Conservation (phyloP, 35 echinoderm and acorn worm genomes). For the Apostichopus japonicus region DNA sequence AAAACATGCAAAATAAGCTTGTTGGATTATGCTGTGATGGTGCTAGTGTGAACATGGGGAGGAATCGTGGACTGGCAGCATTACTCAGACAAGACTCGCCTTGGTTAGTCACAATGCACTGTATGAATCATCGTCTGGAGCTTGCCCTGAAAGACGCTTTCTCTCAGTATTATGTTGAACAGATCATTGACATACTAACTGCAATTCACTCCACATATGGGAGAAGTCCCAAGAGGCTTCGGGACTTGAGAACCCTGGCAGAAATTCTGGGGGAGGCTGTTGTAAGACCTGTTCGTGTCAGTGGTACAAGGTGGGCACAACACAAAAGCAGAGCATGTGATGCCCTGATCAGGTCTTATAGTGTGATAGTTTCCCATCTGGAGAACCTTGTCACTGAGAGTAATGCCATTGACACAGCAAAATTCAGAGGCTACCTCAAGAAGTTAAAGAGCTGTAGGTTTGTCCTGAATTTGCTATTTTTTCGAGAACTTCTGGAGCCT, state of each 20-base stretch:
- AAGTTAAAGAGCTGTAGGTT: constrained; percentile 14
- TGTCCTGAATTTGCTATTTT: constrained; percentile 50
- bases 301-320: constrained; percentile 28
- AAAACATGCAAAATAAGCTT: too few species aligned
- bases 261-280: constrained; percentile 12
- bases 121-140: background rate
- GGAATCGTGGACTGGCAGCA: background rate
- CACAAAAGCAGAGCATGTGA: constrained; percentile 47
- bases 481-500: constrained; percentile 46
- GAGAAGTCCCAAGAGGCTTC: background rate
- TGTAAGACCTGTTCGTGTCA: background rate
- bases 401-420: constrained; percentile 33
- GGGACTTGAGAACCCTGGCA: background rate
- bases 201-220: too few species aligned
- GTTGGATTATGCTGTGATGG: too few species aligned
- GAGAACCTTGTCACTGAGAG: constrained; percentile 46
- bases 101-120: background rate
- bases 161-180: constrained; percentile 4
- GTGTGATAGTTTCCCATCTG: constrained; percentile 51
- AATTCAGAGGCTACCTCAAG: constrained; percentile 42
- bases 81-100: background rate
- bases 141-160: background rate
- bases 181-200: constrained; percentile 27
- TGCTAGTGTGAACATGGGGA: too few species aligned
- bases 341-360: constrained; percentile 36